Conservation (phyloP, 2,888 invertebrate species). For the Seira musarum region DNA sequence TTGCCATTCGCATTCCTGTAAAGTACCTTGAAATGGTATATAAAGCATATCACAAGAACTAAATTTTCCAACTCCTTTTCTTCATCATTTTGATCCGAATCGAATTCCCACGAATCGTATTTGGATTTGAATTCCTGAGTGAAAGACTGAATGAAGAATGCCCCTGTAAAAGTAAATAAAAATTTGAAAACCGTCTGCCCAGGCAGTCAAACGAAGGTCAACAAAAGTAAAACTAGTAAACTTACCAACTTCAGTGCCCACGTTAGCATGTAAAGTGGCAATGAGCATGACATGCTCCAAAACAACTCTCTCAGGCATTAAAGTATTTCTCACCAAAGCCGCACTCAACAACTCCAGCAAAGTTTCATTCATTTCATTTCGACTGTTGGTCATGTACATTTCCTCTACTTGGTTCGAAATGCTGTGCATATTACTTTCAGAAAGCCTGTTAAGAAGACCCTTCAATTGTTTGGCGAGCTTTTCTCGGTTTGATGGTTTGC, state of each 20-base stretch:
- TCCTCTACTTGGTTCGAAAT: conserved; percentile 82
- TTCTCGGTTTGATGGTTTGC: conserved; percentile 76
- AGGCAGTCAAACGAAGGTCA: no score
- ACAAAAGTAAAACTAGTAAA: not conserved
- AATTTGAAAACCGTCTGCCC: no score
- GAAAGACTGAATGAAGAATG: conserved; percentile 86
- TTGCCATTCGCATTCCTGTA: not conserved
- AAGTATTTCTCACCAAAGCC: conserved; percentile 78
- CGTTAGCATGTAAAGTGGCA: conserved; percentile 88
- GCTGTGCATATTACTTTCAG: conserved; percentile 90
- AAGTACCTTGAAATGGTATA: conserved; percentile 89
- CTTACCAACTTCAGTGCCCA: conserved; percentile 91
- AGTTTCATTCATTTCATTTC: conserved; percentile 87
- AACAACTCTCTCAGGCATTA: conserved; percentile 83
- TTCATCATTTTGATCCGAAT: conserved; percentile 75
- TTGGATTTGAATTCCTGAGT: conserved; percentile 72
- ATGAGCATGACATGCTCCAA: conserved; percentile 89
- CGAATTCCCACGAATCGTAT: conserved; percentile 71
- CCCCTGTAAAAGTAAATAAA: no score
- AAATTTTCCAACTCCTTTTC: conserved; percentile 87
- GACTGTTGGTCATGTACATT: conserved; percentile 84
- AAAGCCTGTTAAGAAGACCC: conserved; percentile 88
- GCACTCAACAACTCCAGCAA: conserved; percentile 81
- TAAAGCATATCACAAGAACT: conserved; percentile 82
- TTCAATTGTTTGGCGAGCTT: conserved; percentile 87